Evolutionary conservation across 64 coral and sea anemone genomes (phyloP), one percentile per base, ranked within the genome.

Genomic region (Porites lutea): DNA sequence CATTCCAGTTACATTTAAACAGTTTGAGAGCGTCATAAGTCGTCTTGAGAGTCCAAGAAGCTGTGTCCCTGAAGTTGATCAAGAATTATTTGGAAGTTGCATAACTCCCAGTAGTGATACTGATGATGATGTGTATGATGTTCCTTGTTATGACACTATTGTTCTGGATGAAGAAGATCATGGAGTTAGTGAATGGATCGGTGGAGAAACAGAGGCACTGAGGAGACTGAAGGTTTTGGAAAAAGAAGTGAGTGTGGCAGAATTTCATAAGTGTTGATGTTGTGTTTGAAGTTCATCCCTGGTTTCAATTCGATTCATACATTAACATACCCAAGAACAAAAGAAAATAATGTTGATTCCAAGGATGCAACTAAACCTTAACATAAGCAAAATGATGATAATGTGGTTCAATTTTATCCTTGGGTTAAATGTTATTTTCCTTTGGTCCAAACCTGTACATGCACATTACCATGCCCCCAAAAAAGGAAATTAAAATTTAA

Each of bases 181-280:
- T 78, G 73, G 75, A 43, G 48, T 44, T 8, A 47, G 57, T 3
- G n/a, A 93, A 3, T 96, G 91, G 91, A 47, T 19, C 5, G 95
- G 95, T 60, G 95, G 95, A 0, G 95, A 96, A 90, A 93, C 72
- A 59, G 91, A 93, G 37, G 95, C 95, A 63, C 67, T 96, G 47
- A 93, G 61, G 16, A 87, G 91, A 21, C 77, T 96, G 10, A 50
- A 75, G n/a, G 5, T 67, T 7, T 78, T 90, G 75, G 82, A 86
- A 47, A 83, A 80, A 57, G 68, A 91, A 92, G 95, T 96, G 16
- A 49, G 18, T 4, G 60, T 18, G n/a, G 67, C 9, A 8, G 14
- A 37, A 37, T 37, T 37, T 37, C 27, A 37, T 37, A 0, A 37
- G 27, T 37, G 27, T 37, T 37, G 27, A 37, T 37, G 27, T 37